These are phyloP conservation scores for Autographa gamma DNA, from an alignment of 2,888 invertebrate genomes.

Conservation along the genomic window DNA sequence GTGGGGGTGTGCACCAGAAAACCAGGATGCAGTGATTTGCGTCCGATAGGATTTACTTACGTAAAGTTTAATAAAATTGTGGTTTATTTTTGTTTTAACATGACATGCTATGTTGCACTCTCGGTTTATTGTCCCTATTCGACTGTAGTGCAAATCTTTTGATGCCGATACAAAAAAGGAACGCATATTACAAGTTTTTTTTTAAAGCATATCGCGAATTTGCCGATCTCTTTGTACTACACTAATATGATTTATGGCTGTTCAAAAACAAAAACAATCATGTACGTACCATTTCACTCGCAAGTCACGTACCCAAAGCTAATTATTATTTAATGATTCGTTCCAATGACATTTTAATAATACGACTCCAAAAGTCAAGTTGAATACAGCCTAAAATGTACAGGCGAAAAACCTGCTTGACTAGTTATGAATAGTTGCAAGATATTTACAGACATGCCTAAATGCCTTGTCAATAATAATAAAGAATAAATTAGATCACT, in stretches of 20 bases:
- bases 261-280: background rate
- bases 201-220: no score
- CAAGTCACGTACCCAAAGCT: slow-evolving; percentile 5
- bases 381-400: slow-evolving; percentile 9
- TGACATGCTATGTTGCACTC: no score
- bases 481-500: slow-evolving; percentile 52
- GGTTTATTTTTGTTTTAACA: background rate
- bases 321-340: slow-evolving; percentile 14
- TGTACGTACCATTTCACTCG: slow-evolving; percentile 7
- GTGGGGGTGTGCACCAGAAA: slow-evolving; percentile 7
- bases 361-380: slow-evolving; percentile 17
- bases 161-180: no score
- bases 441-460: slow-evolving; percentile 43
- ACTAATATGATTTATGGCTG: background rate
- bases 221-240: background rate
- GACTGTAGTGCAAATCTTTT: no score
- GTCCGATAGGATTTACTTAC: background rate
- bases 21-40: background rate
- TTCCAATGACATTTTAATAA: slow-evolving; percentile 26
- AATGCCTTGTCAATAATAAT: slow-evolving; percentile 24
- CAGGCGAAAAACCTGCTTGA: slow-evolving; percentile 19
- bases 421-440: slow-evolving; percentile 34
- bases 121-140: no score
- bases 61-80: background rate
- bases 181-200: no score